Percentiles rank a stretch among this genome's conserved stretches.
Conservation (phyloP, 2,888 invertebrate genomes). For the Tetranychus piercei region DNA sequence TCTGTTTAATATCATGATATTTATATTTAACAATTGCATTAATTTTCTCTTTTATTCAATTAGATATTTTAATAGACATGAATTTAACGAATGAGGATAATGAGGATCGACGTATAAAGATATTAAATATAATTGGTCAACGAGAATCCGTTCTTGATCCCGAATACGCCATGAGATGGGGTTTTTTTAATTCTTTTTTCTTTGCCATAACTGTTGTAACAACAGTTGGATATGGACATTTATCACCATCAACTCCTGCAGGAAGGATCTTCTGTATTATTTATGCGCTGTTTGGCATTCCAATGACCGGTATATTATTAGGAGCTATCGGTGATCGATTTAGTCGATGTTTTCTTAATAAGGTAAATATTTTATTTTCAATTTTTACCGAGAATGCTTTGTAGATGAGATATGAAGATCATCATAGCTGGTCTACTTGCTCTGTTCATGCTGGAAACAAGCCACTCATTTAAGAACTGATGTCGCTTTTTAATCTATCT, state of each 20-base stretch:
- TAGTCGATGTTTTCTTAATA: constrained; percentile 25
- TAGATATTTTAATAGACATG: background rate
- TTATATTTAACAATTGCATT: too few relatives aligned
- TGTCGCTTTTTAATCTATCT: too few relatives aligned
- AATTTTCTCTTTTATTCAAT: background rate
- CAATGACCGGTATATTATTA: constrained; percentile 54
- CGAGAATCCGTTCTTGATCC: background rate
- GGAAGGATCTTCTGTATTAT: constrained; percentile 68
- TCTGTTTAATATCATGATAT: too few relatives aligned
- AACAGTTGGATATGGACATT: constrained; percentile 77
- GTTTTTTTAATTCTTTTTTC: constrained; percentile 74
- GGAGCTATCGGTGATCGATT: constrained; percentile 69
- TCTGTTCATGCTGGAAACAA: too few relatives aligned
- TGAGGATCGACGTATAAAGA: background rate
- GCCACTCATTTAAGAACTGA: too few relatives aligned
- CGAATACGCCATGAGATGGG: constrained; percentile 42
- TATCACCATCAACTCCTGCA: constrained; percentile 59
- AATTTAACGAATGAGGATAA: constrained; percentile 1
- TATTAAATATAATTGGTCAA: background rate
- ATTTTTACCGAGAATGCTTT: too few relatives aligned
- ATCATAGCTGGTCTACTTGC: too few relatives aligned
- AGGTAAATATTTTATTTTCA: constrained; percentile 11
- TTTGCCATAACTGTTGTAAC: constrained; percentile 77
- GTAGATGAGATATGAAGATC: too few relatives aligned
- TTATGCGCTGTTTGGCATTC: constrained; percentile 67